Base-by-base conservation (phyloP, 2,888 invertebrate genomes). In the Ommatoiulus sabulosus region DNA sequence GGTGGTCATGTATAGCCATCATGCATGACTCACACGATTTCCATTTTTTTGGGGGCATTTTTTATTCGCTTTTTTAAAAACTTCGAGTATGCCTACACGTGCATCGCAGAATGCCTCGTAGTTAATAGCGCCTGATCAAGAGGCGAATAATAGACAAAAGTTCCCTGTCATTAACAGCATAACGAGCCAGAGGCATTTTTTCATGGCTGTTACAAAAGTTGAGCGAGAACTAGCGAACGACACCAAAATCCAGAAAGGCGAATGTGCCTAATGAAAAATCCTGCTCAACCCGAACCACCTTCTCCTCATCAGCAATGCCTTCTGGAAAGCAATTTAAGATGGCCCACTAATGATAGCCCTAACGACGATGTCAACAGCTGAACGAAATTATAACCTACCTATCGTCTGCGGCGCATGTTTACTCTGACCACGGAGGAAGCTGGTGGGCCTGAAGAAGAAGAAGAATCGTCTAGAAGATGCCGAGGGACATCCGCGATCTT, bases 361-460 rank as follows among this genome's bases (percentile, higher is more conserved):
- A 87, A 87, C 87, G 57, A 87, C 48, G 87, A 87, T 57, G 87
- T 87, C 87, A 87, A 87, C 57, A 57, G 87, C 57, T 87, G 52
- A 48, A n/a, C 8, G 8, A 87, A 52, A 87, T 87, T 87, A 52
- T 57, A 57, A 57, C 24, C 87, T n/a, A 86, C 86, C 46, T 44
- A 48, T 10, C 43, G 86, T 44, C 24, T 44, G 44, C 85, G 6
- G 24, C 15, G 20, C 84, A 52, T 52, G 52, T 52, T 52, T 52
- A 52, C 52, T 15, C 52, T 52, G 12, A 10, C 15, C 10, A n/a
- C n/a, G n/a, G n/a, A n/a, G n/a, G n/a, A n/a, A n/a, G n/a, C 20
- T 86, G 44, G 44, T 20, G 17, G 44, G 20, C 85, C 3, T n/a
- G 43, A 44, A 85, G 44, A 85, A 5, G 46, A 15, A 84, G 46